Conservation (phyloP, 2,797 vertebrate species). For the Hippopotamyrus pictus region DNA sequence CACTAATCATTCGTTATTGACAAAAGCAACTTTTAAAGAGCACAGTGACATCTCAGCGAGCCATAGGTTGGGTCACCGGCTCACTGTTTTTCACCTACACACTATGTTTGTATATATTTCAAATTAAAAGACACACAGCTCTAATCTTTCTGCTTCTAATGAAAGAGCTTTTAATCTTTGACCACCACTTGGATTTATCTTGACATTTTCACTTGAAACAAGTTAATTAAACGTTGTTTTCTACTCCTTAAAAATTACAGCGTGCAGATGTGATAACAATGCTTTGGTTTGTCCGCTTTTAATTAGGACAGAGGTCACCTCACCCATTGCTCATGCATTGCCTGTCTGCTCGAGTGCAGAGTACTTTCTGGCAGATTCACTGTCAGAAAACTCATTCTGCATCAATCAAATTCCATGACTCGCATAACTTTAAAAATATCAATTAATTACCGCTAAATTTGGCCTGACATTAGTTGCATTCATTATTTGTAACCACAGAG, state of each 20-base stretch:
- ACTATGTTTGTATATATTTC: neutral
- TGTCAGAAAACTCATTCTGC: neutral
- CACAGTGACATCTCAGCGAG: neutral
- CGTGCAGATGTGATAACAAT: neutral
- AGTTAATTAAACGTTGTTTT: conserved; percentile 3
- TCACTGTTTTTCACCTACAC: neutral
- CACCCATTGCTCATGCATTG: neutral
- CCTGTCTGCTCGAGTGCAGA: neutral
- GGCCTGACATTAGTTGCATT: conserved; percentile 4
- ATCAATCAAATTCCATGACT: conserved; percentile 10
- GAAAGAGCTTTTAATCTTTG: neutral
- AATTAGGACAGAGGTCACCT: conserved; percentile 9
- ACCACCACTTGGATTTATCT: neutral
- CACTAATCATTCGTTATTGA: neutral
- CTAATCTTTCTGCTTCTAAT: neutral
- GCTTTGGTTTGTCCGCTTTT: neutral
- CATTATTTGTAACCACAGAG: conserved; percentile 20
- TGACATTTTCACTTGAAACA: neutral
- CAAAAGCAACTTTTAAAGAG: neutral
- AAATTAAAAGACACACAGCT: neutral
- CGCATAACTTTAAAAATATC: neutral
- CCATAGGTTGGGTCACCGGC: neutral
- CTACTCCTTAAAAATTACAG: neutral
- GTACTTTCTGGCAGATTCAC: neutral
- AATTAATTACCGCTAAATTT: conserved; percentile 3